Conservation (phyloP, 2,888 invertebrate species). For the Drosophila paranaensis region DNA sequence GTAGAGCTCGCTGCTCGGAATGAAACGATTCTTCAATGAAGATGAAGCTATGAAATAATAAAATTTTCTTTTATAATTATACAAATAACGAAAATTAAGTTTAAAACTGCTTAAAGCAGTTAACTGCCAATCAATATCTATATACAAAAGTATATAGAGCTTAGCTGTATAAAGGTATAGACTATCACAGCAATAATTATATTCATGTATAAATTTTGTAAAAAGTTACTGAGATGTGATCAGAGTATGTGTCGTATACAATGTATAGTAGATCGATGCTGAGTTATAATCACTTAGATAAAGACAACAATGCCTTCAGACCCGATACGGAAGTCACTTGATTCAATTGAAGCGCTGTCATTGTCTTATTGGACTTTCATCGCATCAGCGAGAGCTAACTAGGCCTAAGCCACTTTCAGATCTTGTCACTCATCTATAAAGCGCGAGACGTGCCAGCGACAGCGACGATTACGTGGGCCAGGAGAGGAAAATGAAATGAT, state of each 20-base stretch:
- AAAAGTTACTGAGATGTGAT: too few species aligned
- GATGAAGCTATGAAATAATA: too few species aligned
- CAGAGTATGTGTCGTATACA: neutral
- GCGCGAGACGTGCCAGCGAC: conserved; percentile 25
- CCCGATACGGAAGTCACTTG: conserved; percentile 8
- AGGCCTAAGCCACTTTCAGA: conserved; percentile 34
- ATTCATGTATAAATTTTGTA: too few species aligned
- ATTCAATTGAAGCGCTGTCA: conserved; percentile 4
- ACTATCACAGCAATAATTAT: too few species aligned
- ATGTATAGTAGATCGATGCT: neutral
- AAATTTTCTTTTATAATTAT: too few species aligned
- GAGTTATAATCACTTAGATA: neutral
- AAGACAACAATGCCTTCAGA: neutral
- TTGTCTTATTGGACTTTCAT: conserved; percentile 35
- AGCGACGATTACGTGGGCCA: conserved; percentile 59
- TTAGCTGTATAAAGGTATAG: too few species aligned
- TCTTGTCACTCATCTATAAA: conserved; percentile 12
- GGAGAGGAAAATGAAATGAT: conserved; percentile 25
- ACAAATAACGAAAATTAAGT: too few species aligned
- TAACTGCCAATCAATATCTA: too few species aligned
- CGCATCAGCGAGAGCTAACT: conserved; percentile 23
- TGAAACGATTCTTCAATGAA: too few species aligned
- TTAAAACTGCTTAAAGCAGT: too few species aligned
- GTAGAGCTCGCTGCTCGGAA: too few species aligned
- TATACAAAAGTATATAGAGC: too few species aligned